phyloP scores from a whole-genome alignment of 2,797 vertebrate genomes.

The Danio tinwini region DNA sequence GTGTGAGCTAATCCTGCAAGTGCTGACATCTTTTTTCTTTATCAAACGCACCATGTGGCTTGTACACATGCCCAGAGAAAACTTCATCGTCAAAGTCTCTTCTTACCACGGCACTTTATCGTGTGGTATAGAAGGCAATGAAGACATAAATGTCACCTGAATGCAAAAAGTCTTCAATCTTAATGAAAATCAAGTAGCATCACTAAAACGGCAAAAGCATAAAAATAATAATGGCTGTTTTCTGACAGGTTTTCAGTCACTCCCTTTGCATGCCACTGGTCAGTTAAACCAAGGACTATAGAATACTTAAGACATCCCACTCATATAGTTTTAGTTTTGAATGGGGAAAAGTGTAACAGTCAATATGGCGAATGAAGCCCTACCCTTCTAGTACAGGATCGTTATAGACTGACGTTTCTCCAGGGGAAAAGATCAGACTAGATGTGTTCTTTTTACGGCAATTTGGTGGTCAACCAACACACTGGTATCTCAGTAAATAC shows the following conservation, averaged over 20 bases:
- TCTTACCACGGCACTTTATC: slow-evolving; percentile 34
- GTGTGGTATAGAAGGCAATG: slow-evolving; percentile 16
- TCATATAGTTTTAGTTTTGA: too few species aligned
- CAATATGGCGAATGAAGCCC: too few species aligned
- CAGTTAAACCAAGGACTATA: not conserved
- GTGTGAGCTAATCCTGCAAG: slow-evolving; percentile 67
- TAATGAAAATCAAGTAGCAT: not conserved
- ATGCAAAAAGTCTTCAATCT: slow-evolving; percentile 2
- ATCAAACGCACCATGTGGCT: slow-evolving; percentile 63
- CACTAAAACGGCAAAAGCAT: not conserved
- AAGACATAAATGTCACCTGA: slow-evolving; percentile 4
- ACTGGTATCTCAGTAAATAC: too few species aligned
- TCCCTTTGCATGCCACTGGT: not conserved
- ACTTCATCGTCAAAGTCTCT: slow-evolving; percentile 43
- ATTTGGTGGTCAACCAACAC: too few species aligned
- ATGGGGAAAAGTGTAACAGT: too few species aligned
- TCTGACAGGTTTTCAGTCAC: not conserved
- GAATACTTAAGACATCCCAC: too few species aligned
- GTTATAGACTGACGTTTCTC: too few species aligned
- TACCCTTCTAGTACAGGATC: too few species aligned
- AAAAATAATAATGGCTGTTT: not conserved
- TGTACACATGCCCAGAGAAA: slow-evolving; percentile 50
- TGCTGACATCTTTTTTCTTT: slow-evolving; percentile 67
- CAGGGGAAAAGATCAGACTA: too few species aligned
- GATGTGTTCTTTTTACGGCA: too few species aligned